phyloP scores from a whole-genome alignment of 1,140 invertebrate genomes.

The Euura lappo region DNA sequence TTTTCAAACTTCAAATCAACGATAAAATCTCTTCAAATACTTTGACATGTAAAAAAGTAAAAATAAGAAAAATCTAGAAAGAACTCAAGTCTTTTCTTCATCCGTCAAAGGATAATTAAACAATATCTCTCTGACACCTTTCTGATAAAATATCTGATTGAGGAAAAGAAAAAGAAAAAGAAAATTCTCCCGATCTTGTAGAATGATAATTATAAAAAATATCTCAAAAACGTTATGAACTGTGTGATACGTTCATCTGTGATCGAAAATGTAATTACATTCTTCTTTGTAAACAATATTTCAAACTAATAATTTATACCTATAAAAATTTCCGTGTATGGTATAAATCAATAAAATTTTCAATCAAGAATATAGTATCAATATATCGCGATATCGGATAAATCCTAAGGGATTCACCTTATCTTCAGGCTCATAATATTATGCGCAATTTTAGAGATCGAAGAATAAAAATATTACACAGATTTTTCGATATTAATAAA shows the following conservation, averaged over 20 bases:
- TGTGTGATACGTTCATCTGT: too few relatives aligned
- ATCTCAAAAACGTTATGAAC: not conserved
- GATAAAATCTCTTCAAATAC: not conserved
- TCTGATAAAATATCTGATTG: not conserved
- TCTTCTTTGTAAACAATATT: too few relatives aligned
- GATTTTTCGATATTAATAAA: not conserved
- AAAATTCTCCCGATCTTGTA: not conserved
- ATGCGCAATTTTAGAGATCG: constrained; percentile 15
- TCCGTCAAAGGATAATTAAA: not conserved
- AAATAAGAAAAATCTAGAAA: not conserved
- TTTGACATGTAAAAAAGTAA: not conserved
- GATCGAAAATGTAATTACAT: too few relatives aligned
- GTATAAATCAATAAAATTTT: too few relatives aligned
- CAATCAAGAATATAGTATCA: too few relatives aligned
- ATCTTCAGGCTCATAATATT: constrained; percentile 16
- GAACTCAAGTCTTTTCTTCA: not conserved
- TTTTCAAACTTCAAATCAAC: too few relatives aligned
- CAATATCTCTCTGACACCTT: constrained; percentile 2
- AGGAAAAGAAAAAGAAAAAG: not conserved
- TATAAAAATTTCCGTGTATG: too few relatives aligned
- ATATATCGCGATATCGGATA: constrained; percentile 1
- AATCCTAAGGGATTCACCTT: not conserved
- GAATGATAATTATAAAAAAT: not conserved
- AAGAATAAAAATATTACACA: constrained; percentile 11
- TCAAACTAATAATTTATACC: too few relatives aligned